Conservation (phyloP, 2,113 vertebrate species). For the Athene noctua region DNA sequence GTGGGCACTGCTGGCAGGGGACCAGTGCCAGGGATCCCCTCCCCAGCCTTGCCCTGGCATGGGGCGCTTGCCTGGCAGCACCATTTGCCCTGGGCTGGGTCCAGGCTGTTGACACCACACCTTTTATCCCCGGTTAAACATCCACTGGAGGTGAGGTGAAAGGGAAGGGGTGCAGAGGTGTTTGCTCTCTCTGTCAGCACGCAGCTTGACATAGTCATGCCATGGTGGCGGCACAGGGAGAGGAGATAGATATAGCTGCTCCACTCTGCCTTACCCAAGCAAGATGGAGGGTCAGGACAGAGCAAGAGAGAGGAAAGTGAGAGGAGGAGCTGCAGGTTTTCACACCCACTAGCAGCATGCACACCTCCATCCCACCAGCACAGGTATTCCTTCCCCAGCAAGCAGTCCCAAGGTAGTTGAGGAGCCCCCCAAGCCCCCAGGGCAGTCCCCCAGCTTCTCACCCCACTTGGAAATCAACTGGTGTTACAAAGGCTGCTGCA, state of each 20-base stretch:
- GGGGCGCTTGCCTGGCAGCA: fast-evolving
- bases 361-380: not conserved
- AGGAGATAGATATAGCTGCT: not conserved
- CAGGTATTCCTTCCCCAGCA: not conserved
- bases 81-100: not conserved
- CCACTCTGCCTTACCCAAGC: not conserved
- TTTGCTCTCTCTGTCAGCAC: not conserved
- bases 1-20: fast-evolving
- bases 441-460: not conserved
- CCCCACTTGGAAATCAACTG: not conserved
- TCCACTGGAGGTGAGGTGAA: not conserved
- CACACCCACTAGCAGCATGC: not conserved
- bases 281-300: not conserved
- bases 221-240: fast-evolving
- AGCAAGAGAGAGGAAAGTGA: not conserved
- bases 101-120: not conserved
- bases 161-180: not conserved
- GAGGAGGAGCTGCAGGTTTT: not conserved
- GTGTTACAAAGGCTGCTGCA: not conserved
- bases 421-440: not conserved
- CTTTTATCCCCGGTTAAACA: conserved; percentile 43
- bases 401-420: not conserved
- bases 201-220: fast-evolving
- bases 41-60: not conserved
- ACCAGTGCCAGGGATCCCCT: not conserved